These are phyloP conservation scores for Brachymystax lenok DNA, from an alignment of 2,797 vertebrate genomes.

Conservation along the genomic window DNA sequence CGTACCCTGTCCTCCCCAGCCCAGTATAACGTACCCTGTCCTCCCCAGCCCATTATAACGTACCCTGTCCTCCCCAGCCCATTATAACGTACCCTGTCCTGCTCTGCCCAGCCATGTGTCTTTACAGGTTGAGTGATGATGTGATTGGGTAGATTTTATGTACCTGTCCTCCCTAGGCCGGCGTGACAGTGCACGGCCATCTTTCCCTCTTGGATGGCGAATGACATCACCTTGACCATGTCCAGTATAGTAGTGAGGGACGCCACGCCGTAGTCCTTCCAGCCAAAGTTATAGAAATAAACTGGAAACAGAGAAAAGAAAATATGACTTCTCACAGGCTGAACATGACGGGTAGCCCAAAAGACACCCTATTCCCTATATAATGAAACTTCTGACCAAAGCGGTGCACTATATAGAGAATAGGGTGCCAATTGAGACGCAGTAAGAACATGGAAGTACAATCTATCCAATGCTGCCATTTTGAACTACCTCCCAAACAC, in stretches of 20 bases:
- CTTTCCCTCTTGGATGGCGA: slow-evolving; percentile 94
- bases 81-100: not conserved
- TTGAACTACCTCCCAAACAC: no score
- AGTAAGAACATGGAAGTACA: no score
- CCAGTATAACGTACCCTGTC: no score
- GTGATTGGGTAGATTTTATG: not conserved
- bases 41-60: no score
- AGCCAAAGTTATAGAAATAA: slow-evolving; percentile 99
- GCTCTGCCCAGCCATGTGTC: not conserved
- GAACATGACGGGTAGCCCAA: no score
- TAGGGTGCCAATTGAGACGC: no score
- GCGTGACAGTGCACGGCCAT: slow-evolving; percentile 95
- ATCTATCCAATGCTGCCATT: no score
- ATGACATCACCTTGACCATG: slow-evolving; percentile 98
- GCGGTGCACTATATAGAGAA: no score
- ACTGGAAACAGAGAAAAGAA: slow-evolving; percentile 75
- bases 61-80: no score
- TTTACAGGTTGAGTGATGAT: not conserved
- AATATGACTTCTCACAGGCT: not conserved
- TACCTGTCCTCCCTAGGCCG: slow-evolving; percentile 96
- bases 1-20: no score
- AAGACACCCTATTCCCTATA: no score
- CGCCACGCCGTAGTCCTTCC: slow-evolving; percentile 98
- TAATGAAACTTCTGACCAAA: no score
- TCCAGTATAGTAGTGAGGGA: slow-evolving; percentile 95